Percentiles rank a stretch among this genome's conserved stretches.
These are phyloP conservation scores for Aradophagus sp. DNA, from an alignment of 1,140 invertebrate species.

Conservation along the genomic window DNA sequence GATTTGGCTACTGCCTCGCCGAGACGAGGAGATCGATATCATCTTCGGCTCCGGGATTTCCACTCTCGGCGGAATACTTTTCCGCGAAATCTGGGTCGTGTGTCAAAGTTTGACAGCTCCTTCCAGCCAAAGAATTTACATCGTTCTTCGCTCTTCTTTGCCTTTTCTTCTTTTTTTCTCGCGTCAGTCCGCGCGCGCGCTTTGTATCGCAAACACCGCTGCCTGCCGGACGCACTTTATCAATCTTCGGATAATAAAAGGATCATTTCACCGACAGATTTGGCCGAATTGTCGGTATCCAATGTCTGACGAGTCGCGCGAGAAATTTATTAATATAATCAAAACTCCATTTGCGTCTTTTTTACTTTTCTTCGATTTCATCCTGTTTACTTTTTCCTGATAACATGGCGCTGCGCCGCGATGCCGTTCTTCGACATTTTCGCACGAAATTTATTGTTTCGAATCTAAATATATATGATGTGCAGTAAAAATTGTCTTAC, in stretches of 20 bases:
- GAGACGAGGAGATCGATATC: conserved; percentile 44
- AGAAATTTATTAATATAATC: no score
- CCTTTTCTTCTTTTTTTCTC: conserved; percentile 14
- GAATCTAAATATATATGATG: no score
- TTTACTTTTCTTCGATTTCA: no score
- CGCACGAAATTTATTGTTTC: no score
- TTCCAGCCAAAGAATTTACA: conserved; percentile 38
- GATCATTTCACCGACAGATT: no score
- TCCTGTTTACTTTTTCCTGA: no score
- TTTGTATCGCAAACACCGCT: conserved; percentile 9
- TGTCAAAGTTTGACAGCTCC: conserved; percentile 49
- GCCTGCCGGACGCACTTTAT: conserved; percentile 18
- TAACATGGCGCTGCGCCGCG: no score
- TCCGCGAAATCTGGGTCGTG: conserved; percentile 29
- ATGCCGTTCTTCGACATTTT: no score
- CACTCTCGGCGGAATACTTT: conserved; percentile 25
- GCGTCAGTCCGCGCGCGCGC: conserved; percentile 21
- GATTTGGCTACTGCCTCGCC: conserved; percentile 34
- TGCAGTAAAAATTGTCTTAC: no score
- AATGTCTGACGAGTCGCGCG: no score
- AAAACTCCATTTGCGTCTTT: no score
- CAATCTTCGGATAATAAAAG: conserved; percentile 21
- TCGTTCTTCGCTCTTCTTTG: conserved; percentile 34
- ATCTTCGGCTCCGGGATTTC: conserved; percentile 41
- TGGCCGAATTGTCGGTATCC: no score